Conservation (phyloP, 2,888 invertebrate species). For the Epirrhoe tristata region DNA sequence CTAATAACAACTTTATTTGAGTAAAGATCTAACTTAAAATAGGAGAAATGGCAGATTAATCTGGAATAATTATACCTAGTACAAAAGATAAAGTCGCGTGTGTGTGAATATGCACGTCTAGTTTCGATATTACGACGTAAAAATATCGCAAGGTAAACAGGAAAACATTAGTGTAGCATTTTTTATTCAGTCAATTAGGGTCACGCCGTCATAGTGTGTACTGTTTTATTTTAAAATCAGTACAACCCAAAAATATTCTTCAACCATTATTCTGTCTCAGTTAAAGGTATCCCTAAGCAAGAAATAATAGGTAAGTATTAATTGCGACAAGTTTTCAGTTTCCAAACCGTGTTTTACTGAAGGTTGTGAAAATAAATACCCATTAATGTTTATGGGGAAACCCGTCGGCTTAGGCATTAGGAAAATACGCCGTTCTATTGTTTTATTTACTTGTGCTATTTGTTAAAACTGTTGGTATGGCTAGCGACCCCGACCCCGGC, state of each 20-base stretch:
- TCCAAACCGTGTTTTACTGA: conserved; percentile 15
- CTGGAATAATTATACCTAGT: too few relatives aligned
- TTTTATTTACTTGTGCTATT: conserved; percentile 10
- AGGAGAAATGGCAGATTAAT: too few relatives aligned
- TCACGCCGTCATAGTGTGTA: background rate
- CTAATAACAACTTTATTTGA: background rate
- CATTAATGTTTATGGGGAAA: conserved; percentile 21
- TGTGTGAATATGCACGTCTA: background rate
- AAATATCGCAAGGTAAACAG: conserved; percentile 39
- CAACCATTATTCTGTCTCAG: too few relatives aligned
- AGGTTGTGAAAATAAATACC: conserved; percentile 29
- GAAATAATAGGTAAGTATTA: background rate
- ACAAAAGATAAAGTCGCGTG: background rate
- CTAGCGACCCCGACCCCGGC: conserved; percentile 5
- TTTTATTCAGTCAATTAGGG: conserved; percentile 20
- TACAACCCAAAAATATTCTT: too few relatives aligned
- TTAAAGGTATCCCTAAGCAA: background rate
- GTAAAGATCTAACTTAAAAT: background rate
- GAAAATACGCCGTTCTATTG: conserved; percentile 28
- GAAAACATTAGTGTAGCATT: conserved; percentile 30
- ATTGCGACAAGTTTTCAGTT: background rate
- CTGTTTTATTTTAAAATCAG: background rate
- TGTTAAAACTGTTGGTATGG: conserved; percentile 2
- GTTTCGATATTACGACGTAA: background rate
- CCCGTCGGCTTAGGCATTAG: conserved; percentile 22